phyloP scores from a whole-genome alignment of 2,888 invertebrate genomes.

The Leucozona laternaria region DNA sequence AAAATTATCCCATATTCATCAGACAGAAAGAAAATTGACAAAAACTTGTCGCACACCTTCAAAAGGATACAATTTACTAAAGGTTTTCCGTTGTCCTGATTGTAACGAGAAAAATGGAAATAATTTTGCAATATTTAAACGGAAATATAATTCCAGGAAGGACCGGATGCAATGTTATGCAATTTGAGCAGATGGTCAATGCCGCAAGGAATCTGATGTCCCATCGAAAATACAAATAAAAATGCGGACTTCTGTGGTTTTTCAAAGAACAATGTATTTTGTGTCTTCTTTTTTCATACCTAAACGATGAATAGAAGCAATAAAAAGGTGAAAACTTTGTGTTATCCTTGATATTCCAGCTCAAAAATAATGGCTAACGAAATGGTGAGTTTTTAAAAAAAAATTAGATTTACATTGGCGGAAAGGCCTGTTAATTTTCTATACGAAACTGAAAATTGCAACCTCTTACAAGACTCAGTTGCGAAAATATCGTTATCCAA shows the following conservation, averaged over 20 bases:
- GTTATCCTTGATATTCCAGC: no score
- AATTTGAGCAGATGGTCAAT: constrained; percentile 18
- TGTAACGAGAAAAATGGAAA: not conserved
- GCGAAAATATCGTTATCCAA: no score
- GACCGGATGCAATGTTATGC: constrained; percentile 26
- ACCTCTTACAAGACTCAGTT: no score
- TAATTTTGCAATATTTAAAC: constrained; percentile 1
- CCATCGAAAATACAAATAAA: not conserved
- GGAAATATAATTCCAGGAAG: constrained; percentile 20
- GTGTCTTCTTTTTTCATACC: not conserved
- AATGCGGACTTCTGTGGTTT: not conserved
- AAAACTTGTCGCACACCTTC: not conserved
- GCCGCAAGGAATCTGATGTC: not conserved
- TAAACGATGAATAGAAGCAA: not conserved
- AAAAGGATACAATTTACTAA: not conserved
- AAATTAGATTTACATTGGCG: no score
- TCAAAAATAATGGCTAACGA: no score
- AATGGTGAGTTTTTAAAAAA: no score
- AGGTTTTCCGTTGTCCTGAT: not conserved
- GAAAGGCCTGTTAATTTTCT: no score
- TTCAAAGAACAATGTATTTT: not conserved
- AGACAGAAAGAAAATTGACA: not conserved
- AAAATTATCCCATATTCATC: not conserved
- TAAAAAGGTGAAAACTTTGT: not conserved
- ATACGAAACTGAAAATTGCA: no score